These are phyloP conservation scores for Tyrannus savana DNA, from an alignment of 2,113 vertebrate species.

Conservation along the genomic window DNA sequence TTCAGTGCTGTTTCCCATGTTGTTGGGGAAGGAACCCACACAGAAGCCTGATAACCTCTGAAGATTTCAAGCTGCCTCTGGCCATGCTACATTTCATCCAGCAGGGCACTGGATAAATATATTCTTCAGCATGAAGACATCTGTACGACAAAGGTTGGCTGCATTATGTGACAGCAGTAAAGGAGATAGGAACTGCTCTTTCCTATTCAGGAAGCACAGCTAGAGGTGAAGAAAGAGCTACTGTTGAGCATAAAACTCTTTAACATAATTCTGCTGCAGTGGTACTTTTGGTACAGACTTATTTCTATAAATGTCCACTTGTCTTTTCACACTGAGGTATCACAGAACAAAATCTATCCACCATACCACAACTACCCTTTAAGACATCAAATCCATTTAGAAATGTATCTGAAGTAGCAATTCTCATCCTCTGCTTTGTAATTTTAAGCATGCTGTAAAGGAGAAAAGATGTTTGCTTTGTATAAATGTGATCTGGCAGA, in stretches of 20 bases:
- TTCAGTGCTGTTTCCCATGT: neutral
- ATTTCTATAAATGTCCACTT: neutral
- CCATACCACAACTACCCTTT: neutral
- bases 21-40: neutral
- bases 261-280: neutral
- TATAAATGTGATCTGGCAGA: neutral
- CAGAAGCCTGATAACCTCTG: neutral
- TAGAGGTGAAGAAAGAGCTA: neutral
- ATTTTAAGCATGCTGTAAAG: rapidly evolving
- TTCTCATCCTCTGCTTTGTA: neutral
- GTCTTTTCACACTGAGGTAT: neutral
- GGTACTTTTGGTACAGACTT: neutral
- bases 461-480: neutral
- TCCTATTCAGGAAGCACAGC: neutral
- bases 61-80: neutral
- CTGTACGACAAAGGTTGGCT: neutral
- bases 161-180: neutral
- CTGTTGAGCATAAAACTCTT: neutral
- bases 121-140: neutral
- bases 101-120: neutral
- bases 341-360: neutral
- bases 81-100: neutral
- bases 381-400: neutral
- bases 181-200: neutral
- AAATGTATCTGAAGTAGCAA: neutral